Conservation (phyloP, 2,888 invertebrate species). For the Ischnus inquisitorius region DNA sequence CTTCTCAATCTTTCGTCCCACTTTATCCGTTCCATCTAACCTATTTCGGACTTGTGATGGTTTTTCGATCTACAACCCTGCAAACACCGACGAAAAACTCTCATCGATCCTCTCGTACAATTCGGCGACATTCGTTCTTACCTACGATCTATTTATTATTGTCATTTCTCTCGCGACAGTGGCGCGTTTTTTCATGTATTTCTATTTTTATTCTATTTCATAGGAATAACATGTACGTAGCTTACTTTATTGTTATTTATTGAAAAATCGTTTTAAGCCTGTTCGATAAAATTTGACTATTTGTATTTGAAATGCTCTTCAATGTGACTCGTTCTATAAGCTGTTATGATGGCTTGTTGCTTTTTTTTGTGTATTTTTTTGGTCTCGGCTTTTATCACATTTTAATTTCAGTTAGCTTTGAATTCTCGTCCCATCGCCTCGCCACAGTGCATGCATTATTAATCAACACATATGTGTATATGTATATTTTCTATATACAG, state of each 20-base stretch:
- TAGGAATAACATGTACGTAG: no score
- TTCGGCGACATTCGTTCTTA: background rate
- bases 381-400: constrained; percentile 19
- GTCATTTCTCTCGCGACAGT: no score
- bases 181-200: no score
- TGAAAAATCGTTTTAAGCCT: background rate
- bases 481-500: background rate
- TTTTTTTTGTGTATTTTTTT: constrained; percentile 2
- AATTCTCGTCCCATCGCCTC: constrained; percentile 41
- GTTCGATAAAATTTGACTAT: background rate
- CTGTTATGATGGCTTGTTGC: background rate
- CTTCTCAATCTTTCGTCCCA: constrained; percentile 6
- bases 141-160: background rate
- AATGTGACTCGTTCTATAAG: background rate
- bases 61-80: constrained; percentile 26
- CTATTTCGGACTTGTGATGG: background rate
- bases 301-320: background rate
- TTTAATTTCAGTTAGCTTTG: constrained; percentile 34
- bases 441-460: constrained; percentile 54
- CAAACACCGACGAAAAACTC: constrained; percentile 25
- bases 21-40: background rate
- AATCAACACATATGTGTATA: constrained; percentile 17
- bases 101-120: background rate
- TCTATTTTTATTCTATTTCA: no score
- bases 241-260: no score